phyloP scores from a whole-genome alignment of 2,888 invertebrate genomes.

The Drosophila fulvimacula region DNA sequence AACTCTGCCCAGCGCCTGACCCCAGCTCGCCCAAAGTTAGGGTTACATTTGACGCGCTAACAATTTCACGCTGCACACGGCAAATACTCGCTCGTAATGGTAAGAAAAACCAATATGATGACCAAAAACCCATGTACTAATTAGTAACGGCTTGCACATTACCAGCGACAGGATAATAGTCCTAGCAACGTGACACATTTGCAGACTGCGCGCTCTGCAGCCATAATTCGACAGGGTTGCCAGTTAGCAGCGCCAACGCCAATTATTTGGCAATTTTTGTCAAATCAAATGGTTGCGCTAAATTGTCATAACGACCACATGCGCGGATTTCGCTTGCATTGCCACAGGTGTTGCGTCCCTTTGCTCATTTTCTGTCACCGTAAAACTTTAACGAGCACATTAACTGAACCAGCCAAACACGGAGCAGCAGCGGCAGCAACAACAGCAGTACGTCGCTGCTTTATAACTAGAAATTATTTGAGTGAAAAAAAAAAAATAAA shows the following conservation, averaged over 20 bases:
- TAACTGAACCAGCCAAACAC: slow-evolving; percentile 45
- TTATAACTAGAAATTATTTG: slow-evolving; percentile 42
- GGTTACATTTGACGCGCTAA: slow-evolving; percentile 45
- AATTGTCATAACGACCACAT: slow-evolving; percentile 82
- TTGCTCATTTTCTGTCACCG: slow-evolving; percentile 74
- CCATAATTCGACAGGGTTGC: slow-evolving; percentile 49
- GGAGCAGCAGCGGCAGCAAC: slow-evolving; percentile 16
- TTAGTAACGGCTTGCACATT: slow-evolving; percentile 74
- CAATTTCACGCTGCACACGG: slow-evolving; percentile 60
- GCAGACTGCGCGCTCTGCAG: slow-evolving; percentile 14
- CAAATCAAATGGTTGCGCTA: slow-evolving; percentile 64
- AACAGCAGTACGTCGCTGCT: slow-evolving; percentile 11
- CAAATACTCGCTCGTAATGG: slow-evolving; percentile 25
- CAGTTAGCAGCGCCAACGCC: slow-evolving; percentile 48
- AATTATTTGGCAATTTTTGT: slow-evolving; percentile 82
- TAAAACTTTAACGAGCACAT: slow-evolving; percentile 82
- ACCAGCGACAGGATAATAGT: slow-evolving; percentile 52
- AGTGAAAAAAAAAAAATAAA: slow-evolving; percentile 20
- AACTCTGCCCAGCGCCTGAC: slow-evolving; percentile 29
- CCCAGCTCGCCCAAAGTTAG: slow-evolving; percentile 17
- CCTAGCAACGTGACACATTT: slow-evolving; percentile 51
- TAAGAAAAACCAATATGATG: slow-evolving; percentile 54
- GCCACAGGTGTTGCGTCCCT: slow-evolving; percentile 60
- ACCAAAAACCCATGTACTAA: slow-evolving; percentile 59
- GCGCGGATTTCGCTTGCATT: slow-evolving; percentile 56